Percentiles rank a stretch among this genome's conserved stretches.
These are phyloP conservation scores for Phrynocephalus guinanensis DNA, from an alignment of 2,797 vertebrate species.

Conservation along the genomic window DNA sequence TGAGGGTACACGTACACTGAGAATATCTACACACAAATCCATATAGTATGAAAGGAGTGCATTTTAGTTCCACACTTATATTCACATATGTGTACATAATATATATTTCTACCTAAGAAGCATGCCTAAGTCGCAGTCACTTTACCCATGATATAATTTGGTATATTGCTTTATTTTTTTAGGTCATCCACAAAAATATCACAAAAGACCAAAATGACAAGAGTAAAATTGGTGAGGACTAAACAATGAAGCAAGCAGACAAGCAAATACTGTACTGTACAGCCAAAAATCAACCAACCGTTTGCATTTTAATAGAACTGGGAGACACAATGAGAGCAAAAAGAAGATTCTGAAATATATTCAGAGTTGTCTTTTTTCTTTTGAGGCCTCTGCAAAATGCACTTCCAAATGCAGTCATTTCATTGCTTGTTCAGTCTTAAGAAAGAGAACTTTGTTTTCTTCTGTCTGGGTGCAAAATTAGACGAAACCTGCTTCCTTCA, in stretches of 20 bases:
- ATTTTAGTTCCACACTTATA: not conserved
- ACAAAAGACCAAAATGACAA: constrained; percentile 11
- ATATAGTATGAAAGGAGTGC: not conserved
- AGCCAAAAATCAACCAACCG: not conserved
- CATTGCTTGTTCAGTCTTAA: constrained; percentile 44
- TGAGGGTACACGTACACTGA: not conserved
- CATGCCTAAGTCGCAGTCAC: not conserved
- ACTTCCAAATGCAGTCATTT: constrained; percentile 43
- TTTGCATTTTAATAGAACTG: constrained; percentile 37
- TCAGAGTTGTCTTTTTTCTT: constrained; percentile 39
- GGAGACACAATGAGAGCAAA: constrained; percentile 41
- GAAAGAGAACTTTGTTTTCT: constrained; percentile 53
- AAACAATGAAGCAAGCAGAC: constrained; percentile 44
- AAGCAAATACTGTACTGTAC: not conserved
- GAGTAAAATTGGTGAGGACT: not conserved
- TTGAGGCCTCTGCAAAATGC: constrained; percentile 38
- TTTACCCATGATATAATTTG: constrained; percentile 37
- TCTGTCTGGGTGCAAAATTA: constrained; percentile 54
- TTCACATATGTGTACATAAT: not conserved
- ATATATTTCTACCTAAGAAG: not conserved
- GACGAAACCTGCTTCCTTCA: constrained; percentile 48
- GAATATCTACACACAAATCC: not conserved
- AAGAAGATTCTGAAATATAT: constrained; percentile 35
- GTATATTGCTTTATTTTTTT: constrained; percentile 20
- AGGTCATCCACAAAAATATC: not conserved